Conservation (phyloP, 2,113 vertebrate species). For the Amphiprion percula region DNA sequence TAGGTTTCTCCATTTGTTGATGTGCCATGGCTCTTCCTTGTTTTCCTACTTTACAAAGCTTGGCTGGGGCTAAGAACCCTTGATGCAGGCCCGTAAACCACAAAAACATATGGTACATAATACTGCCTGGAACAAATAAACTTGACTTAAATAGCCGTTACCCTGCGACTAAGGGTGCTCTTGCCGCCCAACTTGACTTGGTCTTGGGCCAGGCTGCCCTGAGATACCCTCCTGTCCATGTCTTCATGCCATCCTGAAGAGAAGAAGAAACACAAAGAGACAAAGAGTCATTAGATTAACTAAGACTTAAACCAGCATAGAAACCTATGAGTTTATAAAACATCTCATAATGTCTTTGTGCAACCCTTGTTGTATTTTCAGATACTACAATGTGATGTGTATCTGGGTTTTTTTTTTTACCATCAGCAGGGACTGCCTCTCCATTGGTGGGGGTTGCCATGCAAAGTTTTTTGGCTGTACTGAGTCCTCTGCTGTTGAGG, state of each 20-base stretch:
- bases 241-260: slow-evolving; percentile 91
- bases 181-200: slow-evolving; percentile 93
- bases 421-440: slow-evolving; percentile 86
- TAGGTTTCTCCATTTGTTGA: no score
- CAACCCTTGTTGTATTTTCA: neutral
- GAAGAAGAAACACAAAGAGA: neutral
- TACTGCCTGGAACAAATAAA: neutral
- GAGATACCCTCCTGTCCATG: slow-evolving; percentile 90
- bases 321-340: neutral
- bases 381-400: no score
- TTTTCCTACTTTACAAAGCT: neutral
- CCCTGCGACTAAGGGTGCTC: slow-evolving; percentile 93
- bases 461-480: slow-evolving; percentile 89
- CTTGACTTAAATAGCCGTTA: slow-evolving; percentile 67
- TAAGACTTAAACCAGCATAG: neutral
- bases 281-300: neutral
- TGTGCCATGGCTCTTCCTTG: no score
- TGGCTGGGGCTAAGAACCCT: neutral
- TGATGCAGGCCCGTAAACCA: neutral
- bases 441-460: slow-evolving; percentile 87
- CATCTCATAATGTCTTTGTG: neutral
- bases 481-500: slow-evolving; percentile 96
- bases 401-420: slow-evolving; percentile 19
- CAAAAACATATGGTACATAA: neutral
- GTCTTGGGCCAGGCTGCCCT: slow-evolving; percentile 91